Base-by-base conservation (phyloP, 2,113 vertebrate species). In the Mesoclemmys tuberculata region DNA sequence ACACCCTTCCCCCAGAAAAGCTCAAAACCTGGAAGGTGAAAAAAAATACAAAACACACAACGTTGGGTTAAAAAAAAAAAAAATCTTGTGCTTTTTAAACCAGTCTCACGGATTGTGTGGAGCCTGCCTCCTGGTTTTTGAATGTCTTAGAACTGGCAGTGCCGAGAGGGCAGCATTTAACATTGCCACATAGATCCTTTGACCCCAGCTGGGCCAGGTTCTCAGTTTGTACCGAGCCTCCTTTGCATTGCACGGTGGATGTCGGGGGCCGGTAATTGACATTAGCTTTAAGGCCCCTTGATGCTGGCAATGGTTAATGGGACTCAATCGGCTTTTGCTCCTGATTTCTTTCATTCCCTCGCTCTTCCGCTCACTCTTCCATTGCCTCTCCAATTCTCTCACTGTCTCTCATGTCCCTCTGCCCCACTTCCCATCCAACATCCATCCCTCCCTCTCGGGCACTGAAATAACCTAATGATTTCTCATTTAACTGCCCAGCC, bases 381-480 rank as follows among this genome's bases (percentile, higher is more conserved):
- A 13, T 29, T 49, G 24, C 71, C 44, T 52, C 87, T 75, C n/a
- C 83, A 44, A 29, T 77, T 52, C 64, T 29, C 77, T 80, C 77
- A 24, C 22, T 22, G 78, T 80, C 80, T 80, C 11, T 27, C 54
- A 10, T 21, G 44, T 41, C n/a, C 38, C 44, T 35, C 56, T 22
- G 2, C 82, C 44, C 29, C 41, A 58, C 29, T 56, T 22, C 78
- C 27, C 51, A 26, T 71, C 71, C 84, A 29, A 80, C 68, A 58
- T 29, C 46, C 21, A 31, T 64, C 51, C 52, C 48, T 48, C 48
- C 68, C 68, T 29, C 79, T 71, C 13, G 9, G 46, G 78, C 88
- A 71, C 85, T 68, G 93, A 98, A 98, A 98, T 98, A 98, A 98
- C 98, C 98, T 98, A 98, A 98, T 98, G 93, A 95, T 96, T 95